A percentile compares a stretch with the other conserved stretches of the same genome.
Conservation (phyloP, 2,888 invertebrate genomes). For the Pycnomerus fuliginosus region DNA sequence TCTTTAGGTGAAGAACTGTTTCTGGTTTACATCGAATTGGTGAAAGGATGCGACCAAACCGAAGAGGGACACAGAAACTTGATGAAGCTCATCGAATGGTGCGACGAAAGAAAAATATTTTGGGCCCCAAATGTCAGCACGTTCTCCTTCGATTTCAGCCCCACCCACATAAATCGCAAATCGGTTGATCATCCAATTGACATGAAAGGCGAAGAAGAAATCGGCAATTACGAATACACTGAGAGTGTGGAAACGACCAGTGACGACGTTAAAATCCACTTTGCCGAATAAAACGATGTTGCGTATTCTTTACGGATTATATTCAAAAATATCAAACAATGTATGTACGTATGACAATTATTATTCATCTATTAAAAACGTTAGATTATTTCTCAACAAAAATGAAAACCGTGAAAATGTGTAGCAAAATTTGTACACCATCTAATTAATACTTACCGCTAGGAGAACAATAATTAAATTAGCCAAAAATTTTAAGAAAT, state of each 20-base stretch:
- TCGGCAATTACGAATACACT: not conserved
- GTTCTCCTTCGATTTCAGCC: conserved; percentile 6
- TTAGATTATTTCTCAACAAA: not conserved
- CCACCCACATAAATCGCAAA: conserved; percentile 1
- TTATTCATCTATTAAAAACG: not conserved
- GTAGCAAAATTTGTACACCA: not conserved
- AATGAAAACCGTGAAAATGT: not conserved
- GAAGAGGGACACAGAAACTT: conserved; percentile 6
- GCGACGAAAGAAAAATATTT: conserved; percentile 9
- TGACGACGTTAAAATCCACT: too few species aligned
- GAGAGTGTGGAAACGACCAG: not conserved
- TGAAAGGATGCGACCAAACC: conserved; percentile 4
- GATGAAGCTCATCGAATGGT: conserved; percentile 10
- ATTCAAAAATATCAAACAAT: not conserved
- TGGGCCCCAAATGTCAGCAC: conserved; percentile 7
- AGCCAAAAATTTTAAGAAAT: not conserved
- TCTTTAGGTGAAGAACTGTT: conserved; percentile 17
- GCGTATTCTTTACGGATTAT: too few species aligned
- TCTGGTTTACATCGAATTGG: conserved; percentile 5
- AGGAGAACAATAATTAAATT: not conserved
- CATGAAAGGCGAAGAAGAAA: not conserved
- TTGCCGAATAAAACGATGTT: too few species aligned
- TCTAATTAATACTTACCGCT: not conserved
- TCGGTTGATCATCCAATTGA: not conserved
- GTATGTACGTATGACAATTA: not conserved